Base-by-base conservation (phyloP, 2,888 invertebrate genomes). In the Acleris holmiana region DNA sequence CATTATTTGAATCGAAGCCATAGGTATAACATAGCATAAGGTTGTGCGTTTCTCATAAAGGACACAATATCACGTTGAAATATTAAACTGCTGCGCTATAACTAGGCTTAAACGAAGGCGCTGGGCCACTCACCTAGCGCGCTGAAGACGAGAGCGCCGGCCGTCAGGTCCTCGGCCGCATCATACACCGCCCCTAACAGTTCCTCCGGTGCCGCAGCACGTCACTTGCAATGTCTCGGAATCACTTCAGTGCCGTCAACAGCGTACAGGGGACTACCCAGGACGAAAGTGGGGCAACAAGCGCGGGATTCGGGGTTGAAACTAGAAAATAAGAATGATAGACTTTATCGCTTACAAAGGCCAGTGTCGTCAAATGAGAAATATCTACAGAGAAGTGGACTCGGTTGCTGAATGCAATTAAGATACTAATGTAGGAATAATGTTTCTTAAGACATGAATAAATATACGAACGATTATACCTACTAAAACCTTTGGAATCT, bases 151-250 rank as follows among this genome's bases (percentile, higher is more conserved):
- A 70, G 49, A 49, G 54, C 55, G 73, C 61, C 68, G 64, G 47
- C 53, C 74, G 78, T 83, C 82, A 84, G 79, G 80, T 82, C 81
- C 83, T 77, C 73, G 68, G 68, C 68, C 73, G 76, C 82, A 83
- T 82, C 74, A 77, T 82, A 75, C 75, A 80, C 77, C 77, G 75
- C 77, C 73, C 73, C 77, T 76, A 71, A 69, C 71, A 69, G 66
- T 71, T 73, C 70, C 72, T 62, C 63, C 64, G 44, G 44, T 70
- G 67, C 61, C 63, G 55, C 60, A 44, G 57, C 61, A 35, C 67
- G 67, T 66, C 67, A 68, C 68, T 61, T 62, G 56, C 64, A 68
- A 69, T 66, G 62, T 61, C 68, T 70, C 69, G 66, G 44, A 44
- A 47, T 63, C 66, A 66, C 55, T 56, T 59, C 57, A 59, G 70